Evolutionary conservation across 2,797 vertebrate genomes (phyloP), one percentile per base, ranked within the genome.

Genomic region (Fundulus diaphanus): DNA sequence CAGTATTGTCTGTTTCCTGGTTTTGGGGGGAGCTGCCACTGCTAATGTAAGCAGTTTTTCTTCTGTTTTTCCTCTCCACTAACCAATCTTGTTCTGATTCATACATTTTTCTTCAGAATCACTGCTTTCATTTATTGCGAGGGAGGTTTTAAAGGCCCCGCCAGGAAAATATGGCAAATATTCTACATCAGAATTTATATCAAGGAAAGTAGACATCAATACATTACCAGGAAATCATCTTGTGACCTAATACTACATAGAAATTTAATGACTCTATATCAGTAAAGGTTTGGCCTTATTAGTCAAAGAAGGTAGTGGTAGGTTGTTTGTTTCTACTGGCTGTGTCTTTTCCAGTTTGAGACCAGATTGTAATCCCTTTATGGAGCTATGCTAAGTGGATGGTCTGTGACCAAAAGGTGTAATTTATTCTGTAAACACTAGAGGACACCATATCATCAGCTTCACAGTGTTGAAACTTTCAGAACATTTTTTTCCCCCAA

Each of bases 41-140:
- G 86, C 82, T 74, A 68, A 88, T 79, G 83, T 69, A 89, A 90
- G 89, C 85, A 86, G 56, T 88, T 88, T 49, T 70, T 78, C 33
- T 71, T 77, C 44, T 67, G 33, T 65, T 40, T 71, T 48, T 37
- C 4, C 16, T n/a, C 24, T 31, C 22, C 33, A 13, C 13, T 1
- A 11, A 70, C 24, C 56, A 69, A 80, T 31, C 20, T 76, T 72
- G 11, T 77, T 68, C 75, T 35, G 73, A 56, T 65, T 77, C 67
- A 84, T 63, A 70, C 69, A 12, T n/a, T 15, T 27, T 7, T 2
- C 20, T 31, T 3, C 1, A 8, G 8, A 71, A 72, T 57, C 16
- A 13, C 49, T 11, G 13, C 4, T 37, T 11, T 57, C 3, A 51
- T 68, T 51, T 73, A 18, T 9, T 72, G 68, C 52, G 9, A 65